A percentile compares a stretch with the other conserved stretches of the same genome.
These are phyloP conservation scores for Pollachius pollachius DNA, from an alignment of 2,113 vertebrate genomes.

Conservation along the genomic window DNA sequence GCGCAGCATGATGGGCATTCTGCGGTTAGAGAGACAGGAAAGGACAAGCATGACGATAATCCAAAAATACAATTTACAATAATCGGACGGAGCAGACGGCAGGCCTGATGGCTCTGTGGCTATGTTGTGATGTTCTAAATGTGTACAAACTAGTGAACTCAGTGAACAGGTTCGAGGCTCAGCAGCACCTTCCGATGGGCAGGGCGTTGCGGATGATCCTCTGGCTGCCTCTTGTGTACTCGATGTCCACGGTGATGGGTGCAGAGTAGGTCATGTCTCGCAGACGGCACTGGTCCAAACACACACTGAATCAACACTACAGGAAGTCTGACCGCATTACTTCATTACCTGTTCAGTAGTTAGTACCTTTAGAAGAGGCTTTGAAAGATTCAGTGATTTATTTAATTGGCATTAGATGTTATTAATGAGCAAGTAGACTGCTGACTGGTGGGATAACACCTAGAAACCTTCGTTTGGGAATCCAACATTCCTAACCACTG, in stretches of 20 bases:
- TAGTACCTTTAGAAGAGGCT: no score
- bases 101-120: no score
- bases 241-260: slow-evolving; percentile 94
- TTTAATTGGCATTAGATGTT: no score
- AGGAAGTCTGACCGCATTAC: no score
- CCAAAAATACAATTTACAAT: not conserved
- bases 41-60: not conserved
- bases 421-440: no score
- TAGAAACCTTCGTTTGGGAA: no score
- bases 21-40: slow-evolving; percentile 42
- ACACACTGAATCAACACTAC: not conserved
- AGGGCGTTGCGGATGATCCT: slow-evolving; percentile 96
- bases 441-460: no score
- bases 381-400: no score
- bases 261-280: slow-evolving; percentile 98
- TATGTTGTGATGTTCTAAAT: no score
- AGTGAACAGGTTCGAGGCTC: not conserved
- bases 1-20: slow-evolving; percentile 98
- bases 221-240: slow-evolving; percentile 95
- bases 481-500: no score
- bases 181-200: slow-evolving; percentile 87
- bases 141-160: not conserved
- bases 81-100: not conserved
- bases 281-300: slow-evolving; percentile 83
- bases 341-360: no score